Evolutionary conservation across 2,113 vertebrate species (phyloP).

Genomic region (Amphiprion ocellaris): DNA sequence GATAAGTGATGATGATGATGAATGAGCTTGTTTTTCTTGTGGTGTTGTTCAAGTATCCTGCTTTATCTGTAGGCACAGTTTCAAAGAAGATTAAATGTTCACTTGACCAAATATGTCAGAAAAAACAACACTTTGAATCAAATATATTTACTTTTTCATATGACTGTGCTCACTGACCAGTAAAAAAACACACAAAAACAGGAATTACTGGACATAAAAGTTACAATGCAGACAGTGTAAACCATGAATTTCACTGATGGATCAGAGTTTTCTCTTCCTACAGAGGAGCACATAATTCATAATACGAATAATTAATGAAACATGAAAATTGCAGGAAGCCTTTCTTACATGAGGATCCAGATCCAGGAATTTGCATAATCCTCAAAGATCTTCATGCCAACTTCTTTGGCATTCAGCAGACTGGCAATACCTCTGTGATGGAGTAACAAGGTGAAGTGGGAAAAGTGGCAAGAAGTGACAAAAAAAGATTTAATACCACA

Average conservation of each 20-base stretch:
- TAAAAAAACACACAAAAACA: no score
- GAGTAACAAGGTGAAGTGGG: constrained; percentile 17
- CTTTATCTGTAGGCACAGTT: background rate
- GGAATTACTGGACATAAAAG: no score
- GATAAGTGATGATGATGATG: no score
- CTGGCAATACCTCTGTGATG: constrained; percentile 87
- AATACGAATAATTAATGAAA: background rate
- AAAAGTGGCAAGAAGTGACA: constrained; percentile 7
- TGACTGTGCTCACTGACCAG: no score
- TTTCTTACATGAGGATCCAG: constrained; percentile 96
- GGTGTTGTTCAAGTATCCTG: no score
- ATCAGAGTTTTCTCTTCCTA: background rate
- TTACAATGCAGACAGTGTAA: no score
- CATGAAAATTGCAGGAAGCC: background rate
- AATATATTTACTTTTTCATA: no score
- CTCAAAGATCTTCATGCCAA: constrained; percentile 94
- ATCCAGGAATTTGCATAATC: constrained; percentile 95
- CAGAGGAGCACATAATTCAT: background rate
- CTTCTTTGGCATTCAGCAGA: constrained; percentile 89
- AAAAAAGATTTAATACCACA: constrained; percentile 5
- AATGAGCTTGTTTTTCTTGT: no score
- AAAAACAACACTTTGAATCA: no score
- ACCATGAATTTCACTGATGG: background rate
- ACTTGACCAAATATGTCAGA: no score
- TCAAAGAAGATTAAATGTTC: background rate